These are phyloP conservation scores for Aporophyla lueneburgensis DNA, from an alignment of 2,888 invertebrate species.

Conservation along the genomic window DNA sequence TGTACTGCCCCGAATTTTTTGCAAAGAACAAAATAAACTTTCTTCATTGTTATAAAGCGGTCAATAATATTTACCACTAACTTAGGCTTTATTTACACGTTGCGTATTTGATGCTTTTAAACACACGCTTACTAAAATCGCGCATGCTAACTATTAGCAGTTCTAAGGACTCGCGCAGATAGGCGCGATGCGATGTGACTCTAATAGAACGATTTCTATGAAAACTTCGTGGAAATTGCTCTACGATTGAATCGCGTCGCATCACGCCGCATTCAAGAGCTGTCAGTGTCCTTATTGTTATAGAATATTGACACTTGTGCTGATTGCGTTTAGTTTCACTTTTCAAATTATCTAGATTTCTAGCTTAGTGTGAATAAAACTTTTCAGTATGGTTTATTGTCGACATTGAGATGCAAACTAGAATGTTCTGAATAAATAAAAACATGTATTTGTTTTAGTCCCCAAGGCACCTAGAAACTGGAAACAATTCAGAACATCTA, in stretches of 20 bases:
- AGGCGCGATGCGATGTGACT: too few species aligned
- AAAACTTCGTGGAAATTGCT: too few species aligned
- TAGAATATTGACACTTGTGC: not conserved
- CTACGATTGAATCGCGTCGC: too few species aligned
- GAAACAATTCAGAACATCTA: constrained; percentile 39
- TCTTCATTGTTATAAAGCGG: constrained; percentile 40
- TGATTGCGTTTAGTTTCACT: not conserved
- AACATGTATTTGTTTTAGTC: not conserved
- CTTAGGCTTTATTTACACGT: constrained; percentile 2
- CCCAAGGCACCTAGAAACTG: constrained; percentile 8
- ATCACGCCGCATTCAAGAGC: not conserved
- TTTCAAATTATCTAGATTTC: not conserved
- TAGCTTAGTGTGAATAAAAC: not conserved
- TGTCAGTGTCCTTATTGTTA: not conserved
- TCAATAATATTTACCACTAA: constrained; percentile 38
- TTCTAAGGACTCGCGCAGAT: not conserved
- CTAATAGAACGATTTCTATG: too few species aligned
- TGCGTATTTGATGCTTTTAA: constrained; percentile 9
- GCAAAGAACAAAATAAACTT: constrained; percentile 40
- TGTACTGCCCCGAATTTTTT: constrained; percentile 31
- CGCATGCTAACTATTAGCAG: not conserved
- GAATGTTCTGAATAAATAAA: not conserved
- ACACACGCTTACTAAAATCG: not conserved
- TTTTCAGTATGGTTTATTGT: not conserved
- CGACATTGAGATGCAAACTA: not conserved